These are phyloP conservation scores for Nansenia antarctica DNA, from an alignment of 2,113 vertebrate genomes.

Conservation along the genomic window DNA sequence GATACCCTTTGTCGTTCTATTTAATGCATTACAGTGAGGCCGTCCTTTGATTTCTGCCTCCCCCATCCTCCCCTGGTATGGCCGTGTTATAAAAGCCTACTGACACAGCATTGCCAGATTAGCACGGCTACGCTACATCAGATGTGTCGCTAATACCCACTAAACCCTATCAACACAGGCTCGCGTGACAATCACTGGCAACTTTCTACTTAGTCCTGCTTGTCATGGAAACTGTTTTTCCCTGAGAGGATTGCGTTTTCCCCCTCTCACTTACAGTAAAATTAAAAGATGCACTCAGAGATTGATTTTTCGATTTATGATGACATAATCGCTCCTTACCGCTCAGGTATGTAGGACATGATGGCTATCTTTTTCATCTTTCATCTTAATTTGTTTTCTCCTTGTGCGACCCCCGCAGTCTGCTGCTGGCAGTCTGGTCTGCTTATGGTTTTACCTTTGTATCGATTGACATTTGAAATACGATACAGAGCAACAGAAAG, in stretches of 20 bases:
- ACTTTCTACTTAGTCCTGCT: neutral
- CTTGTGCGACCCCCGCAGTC: neutral
- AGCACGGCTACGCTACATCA: neutral
- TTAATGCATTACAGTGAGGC: too few species aligned
- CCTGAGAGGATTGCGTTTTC: neutral
- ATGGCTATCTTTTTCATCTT: neutral
- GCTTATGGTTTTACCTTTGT: constrained; percentile 14
- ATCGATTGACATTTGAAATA: constrained; percentile 20
- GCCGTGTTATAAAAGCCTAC: neutral
- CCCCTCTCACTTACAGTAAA: neutral
- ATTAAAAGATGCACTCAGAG: neutral
- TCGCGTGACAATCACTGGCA: neutral
- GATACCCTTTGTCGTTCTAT: too few species aligned
- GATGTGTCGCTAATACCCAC: neutral
- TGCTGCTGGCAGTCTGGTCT: neutral
- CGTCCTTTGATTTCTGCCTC: too few species aligned
- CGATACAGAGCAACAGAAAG: neutral
- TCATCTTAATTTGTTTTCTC: neutral
- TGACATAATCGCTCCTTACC: too few species aligned
- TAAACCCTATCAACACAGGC: neutral
- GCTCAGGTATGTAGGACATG: neutral
- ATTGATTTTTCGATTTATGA: neutral
- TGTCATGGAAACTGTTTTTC: neutral
- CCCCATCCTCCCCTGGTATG: too few species aligned
- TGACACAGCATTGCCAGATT: neutral